These are phyloP conservation scores for Hemitrygon akajei DNA, from an alignment of 2,797 vertebrate species.

Conservation along the genomic window DNA sequence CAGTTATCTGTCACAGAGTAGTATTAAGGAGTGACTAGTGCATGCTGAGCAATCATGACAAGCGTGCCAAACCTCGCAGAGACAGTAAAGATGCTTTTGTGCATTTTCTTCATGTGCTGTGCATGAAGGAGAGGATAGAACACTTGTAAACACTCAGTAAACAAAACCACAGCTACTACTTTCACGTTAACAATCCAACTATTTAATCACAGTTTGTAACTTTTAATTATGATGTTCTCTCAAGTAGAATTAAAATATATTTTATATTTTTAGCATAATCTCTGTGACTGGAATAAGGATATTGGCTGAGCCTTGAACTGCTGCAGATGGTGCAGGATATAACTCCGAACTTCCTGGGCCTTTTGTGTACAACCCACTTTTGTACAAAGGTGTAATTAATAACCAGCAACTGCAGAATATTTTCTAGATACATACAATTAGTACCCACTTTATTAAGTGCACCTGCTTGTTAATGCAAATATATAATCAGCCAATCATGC, in stretches of 20 bases:
- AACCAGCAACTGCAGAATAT: conserved; percentile 2
- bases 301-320: neutral
- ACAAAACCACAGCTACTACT: neutral
- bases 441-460: neutral
- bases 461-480: too few species aligned
- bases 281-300: neutral
- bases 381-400: conserved; percentile 19
- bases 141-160: neutral
- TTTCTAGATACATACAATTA: neutral
- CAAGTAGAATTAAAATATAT: neutral
- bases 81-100: too few species aligned
- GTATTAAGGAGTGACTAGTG: too few species aligned
- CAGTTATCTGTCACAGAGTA: too few species aligned
- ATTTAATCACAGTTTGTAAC: neutral
- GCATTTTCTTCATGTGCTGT: too few species aligned
- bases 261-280: neutral
- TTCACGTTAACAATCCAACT: neutral
- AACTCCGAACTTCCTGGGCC: neutral
- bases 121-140: neutral
- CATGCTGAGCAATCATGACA: too few species aligned
- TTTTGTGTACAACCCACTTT: neutral
- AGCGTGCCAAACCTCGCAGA: too few species aligned
- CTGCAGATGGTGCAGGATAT: neutral
- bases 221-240: neutral
- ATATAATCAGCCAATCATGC: too few species aligned